Conservation (phyloP, 1,140 invertebrate species). For the Tribolium madens region DNA sequence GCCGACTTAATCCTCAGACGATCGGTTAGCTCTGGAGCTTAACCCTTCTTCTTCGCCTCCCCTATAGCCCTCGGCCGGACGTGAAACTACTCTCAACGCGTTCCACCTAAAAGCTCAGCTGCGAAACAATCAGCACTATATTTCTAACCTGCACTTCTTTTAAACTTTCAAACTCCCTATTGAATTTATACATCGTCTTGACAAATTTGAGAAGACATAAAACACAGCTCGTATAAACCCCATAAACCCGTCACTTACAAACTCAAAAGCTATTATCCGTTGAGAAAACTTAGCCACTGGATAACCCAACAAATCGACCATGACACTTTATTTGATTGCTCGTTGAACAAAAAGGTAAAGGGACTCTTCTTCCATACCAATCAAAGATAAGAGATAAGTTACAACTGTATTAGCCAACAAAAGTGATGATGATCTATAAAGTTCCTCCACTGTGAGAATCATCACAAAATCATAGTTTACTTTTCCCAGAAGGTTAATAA, state of each 20-base stretch:
- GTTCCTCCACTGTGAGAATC: no score
- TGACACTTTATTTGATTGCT: background rate
- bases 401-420: no score
- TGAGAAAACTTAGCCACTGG: background rate
- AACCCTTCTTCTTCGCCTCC: constrained; percentile 24
- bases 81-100: constrained; percentile 22
- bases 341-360: background rate
- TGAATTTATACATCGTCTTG: background rate
- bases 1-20: constrained; percentile 34
- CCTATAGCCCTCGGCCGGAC: background rate
- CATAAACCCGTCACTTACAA: constrained; percentile 1
- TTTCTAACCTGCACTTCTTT: background rate
- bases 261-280: background rate
- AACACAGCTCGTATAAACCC: background rate
- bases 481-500: no score
- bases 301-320: background rate
- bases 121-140: constrained; percentile 26
- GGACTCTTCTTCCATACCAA: background rate
- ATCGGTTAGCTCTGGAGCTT: constrained; percentile 33
- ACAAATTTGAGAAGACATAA: constrained; percentile 28
- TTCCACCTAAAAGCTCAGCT: background rate
- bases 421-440: no score
- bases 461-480: no score
- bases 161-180: background rate
- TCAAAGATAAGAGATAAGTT: background rate